Percentiles rank a stretch among this genome's conserved stretches.
Conservation (phyloP, 2,797 vertebrate species). For the Xerus rutilus region DNA sequence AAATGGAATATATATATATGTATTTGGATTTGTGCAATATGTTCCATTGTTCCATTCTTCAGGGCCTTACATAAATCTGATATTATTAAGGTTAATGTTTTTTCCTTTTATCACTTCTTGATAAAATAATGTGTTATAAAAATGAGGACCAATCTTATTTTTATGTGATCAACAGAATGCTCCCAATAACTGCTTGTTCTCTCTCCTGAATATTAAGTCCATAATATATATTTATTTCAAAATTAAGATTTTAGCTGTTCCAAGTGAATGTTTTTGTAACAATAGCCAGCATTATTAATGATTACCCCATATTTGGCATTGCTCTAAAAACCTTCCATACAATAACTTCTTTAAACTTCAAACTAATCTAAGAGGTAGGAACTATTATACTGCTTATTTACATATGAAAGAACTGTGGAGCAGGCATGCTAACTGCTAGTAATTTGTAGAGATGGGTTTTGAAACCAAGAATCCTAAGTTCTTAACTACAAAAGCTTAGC, state of each 20-base stretch:
- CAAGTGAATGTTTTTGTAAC: neutral
- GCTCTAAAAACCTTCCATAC: neutral
- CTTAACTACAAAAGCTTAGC: neutral
- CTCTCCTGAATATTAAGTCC: neutral
- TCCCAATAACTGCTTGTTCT: neutral
- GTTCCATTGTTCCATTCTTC: neutral
- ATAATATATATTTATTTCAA: neutral
- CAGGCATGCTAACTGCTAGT: neutral
- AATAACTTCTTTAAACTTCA: neutral
- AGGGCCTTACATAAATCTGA: neutral
- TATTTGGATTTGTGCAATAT: neutral
- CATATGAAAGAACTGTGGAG: neutral
- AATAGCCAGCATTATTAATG: neutral
- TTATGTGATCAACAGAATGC: neutral
- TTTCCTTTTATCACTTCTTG: neutral
- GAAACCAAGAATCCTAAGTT: neutral
- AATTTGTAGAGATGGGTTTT: conserved; percentile 16
- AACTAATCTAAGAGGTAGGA: neutral
- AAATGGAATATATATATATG: neutral
- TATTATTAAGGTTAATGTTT: neutral
- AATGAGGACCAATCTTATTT: neutral
- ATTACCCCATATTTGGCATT: neutral
- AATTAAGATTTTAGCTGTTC: neutral
- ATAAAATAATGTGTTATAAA: neutral
- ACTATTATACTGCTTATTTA: neutral